phyloP scores from a whole-genome alignment of 1,140 invertebrate genomes.

The Meloidogyne hapla region DNA sequence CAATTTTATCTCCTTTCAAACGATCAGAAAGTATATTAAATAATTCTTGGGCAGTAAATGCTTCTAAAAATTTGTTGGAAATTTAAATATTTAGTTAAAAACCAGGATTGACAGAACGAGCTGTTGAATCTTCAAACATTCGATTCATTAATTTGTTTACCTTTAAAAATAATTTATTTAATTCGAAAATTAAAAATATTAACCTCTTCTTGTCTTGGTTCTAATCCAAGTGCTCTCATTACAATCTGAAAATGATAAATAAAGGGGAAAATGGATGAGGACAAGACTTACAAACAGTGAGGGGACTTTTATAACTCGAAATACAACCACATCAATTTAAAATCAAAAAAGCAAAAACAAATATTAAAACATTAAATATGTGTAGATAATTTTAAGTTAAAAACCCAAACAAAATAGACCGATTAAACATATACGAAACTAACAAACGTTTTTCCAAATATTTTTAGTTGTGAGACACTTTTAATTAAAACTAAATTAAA shows the following conservation, averaged over 20 bases:
- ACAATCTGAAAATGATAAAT: conserved; percentile 35
- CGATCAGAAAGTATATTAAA: conserved; percentile 40
- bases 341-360: neutral
- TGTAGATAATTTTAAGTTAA: too few species aligned
- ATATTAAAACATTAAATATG: neutral
- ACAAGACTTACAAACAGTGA: neutral
- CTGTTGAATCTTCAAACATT: conserved; percentile 42
- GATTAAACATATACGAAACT: too few species aligned
- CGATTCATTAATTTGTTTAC: conserved; percentile 23
- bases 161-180: neutral
- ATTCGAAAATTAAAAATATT: neutral
- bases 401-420: too few species aligned
- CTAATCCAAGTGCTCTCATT: conserved; percentile 42
- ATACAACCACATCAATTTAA: neutral
- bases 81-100: neutral
- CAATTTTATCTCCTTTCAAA: conserved; percentile 20
- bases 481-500: too few species aligned
- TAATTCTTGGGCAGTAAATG: conserved; percentile 42
- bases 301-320: too few species aligned
- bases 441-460: too few species aligned
- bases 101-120: conserved; percentile 35
- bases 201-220: conserved; percentile 40
- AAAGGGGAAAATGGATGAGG: neutral
- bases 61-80: conserved; percentile 18
- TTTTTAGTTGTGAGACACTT: too few species aligned